Base-by-base conservation (phyloP, 1,140 invertebrate genomes). In the Papilio polytes region DNA sequence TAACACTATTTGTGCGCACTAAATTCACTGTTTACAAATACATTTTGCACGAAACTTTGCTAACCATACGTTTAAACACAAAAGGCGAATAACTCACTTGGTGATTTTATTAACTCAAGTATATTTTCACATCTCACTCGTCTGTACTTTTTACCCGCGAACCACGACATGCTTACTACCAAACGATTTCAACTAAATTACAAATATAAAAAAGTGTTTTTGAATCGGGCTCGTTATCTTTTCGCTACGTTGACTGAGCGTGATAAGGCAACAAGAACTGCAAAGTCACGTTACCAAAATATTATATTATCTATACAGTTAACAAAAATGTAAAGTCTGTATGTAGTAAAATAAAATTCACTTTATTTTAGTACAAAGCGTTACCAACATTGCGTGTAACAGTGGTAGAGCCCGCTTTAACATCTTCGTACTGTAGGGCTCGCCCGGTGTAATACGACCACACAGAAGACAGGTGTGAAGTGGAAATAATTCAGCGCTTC, bases 121-220 rank as follows among this genome's bases (percentile, higher is more conserved):
- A 93, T 81, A 81, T 93, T 93, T 53, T 90, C 89, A 82, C 85
- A 86, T 10, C 83, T 78, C 0, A 87, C 81, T 36, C 91, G 80
- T 56, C 85, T 85, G 56, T 82, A 93, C 44, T 82, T 89, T 81
- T 90, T 92, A 6, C 91, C 90, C 10, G 84, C 90, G 79, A 90
- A 92, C 77, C 77, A 78, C 81, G 88, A 92, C 90, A 93, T 92
- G 79, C 66, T 81, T 13, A 1, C 78, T 80, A 18, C 48, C 36
- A 46, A 79, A 77, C 26, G 63, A 46, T 56, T 36, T 66, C 20
- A 70, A 15, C 41, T 18, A 22, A 44, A 80, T 82, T 81, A 51
- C 26, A 83, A 59, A 66, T 41, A n/a, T 63, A 66, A 44, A 66
- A 46, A 76, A 12, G 46, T 51, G 66, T 41, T 41, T 31, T 46